Evolutionary conservation across 2,797 vertebrate genomes (phyloP).

Genomic region (Myripristis jacobus): DNA sequence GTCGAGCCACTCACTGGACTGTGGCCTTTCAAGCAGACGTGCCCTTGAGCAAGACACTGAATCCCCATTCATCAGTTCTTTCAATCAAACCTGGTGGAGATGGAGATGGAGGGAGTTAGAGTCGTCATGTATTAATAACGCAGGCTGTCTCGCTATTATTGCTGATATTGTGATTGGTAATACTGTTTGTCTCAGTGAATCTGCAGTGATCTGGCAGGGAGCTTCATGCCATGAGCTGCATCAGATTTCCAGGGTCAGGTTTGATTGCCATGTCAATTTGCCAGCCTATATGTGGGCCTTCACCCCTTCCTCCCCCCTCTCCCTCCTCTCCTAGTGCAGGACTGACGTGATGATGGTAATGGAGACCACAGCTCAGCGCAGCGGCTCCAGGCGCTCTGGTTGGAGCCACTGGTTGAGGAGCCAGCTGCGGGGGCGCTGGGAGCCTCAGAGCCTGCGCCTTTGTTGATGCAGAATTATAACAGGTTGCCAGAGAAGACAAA

Average conservation of each 20-base stretch:
- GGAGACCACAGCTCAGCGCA: constrained; percentile 57
- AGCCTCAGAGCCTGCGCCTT: constrained; percentile 1
- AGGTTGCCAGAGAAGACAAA: constrained; percentile 18
- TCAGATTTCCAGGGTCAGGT: constrained; percentile 1
- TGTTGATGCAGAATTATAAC: constrained; percentile 22
- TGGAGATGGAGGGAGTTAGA: background rate
- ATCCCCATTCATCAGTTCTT: too few relatives aligned
- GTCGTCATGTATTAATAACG: background rate
- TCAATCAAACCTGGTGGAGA: too few relatives aligned
- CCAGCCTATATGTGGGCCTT: constrained; percentile 17
- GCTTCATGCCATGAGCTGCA: constrained; percentile 1
- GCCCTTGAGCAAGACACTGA: constrained; percentile 36
- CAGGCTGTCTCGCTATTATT: background rate
- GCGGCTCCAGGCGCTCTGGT: constrained; percentile 40
- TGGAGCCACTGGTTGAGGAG: background rate
- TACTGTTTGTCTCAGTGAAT: background rate
- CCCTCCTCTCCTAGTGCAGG: too few relatives aligned
- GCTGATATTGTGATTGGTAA: background rate
- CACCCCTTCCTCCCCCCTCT: constrained; percentile 18
- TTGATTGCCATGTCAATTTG: background rate
- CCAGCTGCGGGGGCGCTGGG: background rate
- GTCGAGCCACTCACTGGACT: background rate
- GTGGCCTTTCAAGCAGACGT: constrained; percentile 2
- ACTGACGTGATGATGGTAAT: constrained; percentile 60
- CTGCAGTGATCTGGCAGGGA: background rate